Evolutionary conservation across 2,797 vertebrate species (phyloP).

Genomic region (Liparis tanakae): DNA sequence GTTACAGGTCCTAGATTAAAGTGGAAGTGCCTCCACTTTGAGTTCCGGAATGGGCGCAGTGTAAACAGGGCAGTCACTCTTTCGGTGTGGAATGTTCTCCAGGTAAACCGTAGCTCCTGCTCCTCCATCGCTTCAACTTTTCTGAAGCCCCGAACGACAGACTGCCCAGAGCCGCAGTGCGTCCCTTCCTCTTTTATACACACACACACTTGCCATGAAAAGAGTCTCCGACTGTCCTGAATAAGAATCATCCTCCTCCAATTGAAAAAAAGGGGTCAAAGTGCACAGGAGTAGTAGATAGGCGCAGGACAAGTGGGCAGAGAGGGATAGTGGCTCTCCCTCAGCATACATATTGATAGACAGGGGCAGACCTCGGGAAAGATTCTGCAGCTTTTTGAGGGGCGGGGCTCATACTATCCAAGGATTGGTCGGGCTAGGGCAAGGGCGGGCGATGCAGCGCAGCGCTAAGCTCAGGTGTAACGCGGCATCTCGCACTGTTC

Average conservation of each 20-base stretch:
- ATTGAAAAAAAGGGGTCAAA: conserved; percentile 81
- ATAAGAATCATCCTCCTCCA: conserved; percentile 53
- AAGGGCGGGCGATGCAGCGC: conserved; percentile 48
- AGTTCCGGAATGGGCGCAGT: conserved; percentile 73
- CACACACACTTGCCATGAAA: conserved; percentile 52
- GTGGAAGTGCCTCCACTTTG: conserved; percentile 60
- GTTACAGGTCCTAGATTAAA: conserved; percentile 60
- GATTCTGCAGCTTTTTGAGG: conserved; percentile 51
- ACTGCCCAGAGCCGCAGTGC: conserved; percentile 33
- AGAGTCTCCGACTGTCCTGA: conserved; percentile 52
- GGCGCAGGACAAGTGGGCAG: conserved; percentile 81
- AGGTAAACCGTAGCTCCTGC: conserved; percentile 63
- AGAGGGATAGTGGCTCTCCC: conserved; percentile 70
- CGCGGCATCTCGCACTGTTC: conserved; percentile 99
- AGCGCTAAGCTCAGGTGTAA: conserved; percentile 89
- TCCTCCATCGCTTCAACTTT: conserved; percentile 31
- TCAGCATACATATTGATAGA: conserved; percentile 75
- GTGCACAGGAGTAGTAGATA: conserved; percentile 74
- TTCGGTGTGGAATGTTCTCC: conserved; percentile 80
- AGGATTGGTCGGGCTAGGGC: conserved; percentile 52
- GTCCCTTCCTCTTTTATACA: conserved; percentile 46
- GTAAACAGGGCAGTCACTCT: conserved; percentile 83
- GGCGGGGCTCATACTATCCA: conserved; percentile 52
- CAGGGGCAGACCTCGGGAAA: conserved; percentile 50
- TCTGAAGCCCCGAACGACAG: conserved; percentile 37